phyloP scores from a whole-genome alignment of 2,797 vertebrate species.

The Sebastes oblongus region DNA sequence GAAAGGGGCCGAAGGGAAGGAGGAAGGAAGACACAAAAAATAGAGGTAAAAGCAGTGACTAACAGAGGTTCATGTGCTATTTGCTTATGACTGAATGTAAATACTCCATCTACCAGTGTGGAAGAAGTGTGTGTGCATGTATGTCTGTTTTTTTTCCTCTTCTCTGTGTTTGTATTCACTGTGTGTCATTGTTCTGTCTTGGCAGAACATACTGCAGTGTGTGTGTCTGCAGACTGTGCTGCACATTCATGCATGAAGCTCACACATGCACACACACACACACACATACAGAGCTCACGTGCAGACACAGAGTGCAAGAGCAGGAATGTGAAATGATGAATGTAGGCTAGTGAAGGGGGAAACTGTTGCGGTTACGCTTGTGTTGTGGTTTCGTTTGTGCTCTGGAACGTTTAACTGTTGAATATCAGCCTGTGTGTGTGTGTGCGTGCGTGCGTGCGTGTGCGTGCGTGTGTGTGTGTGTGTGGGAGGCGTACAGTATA shows the following conservation, averaged over 20 bases:
- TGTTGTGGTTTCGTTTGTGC: slow-evolving; percentile 41
- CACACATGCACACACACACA: background rate
- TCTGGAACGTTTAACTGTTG: slow-evolving; percentile 51
- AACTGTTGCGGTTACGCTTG: slow-evolving; percentile 37
- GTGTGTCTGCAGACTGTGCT: slow-evolving; percentile 65
- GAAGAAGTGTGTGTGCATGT: slow-evolving; percentile 10
- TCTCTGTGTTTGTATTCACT: slow-evolving; percentile 4
- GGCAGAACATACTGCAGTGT: slow-evolving; percentile 67
- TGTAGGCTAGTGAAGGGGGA: slow-evolving; percentile 19
- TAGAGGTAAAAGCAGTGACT: slow-evolving; percentile 60
- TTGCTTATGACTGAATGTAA: slow-evolving; percentile 37
- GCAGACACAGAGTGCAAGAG: slow-evolving; percentile 37
- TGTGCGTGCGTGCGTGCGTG: background rate
- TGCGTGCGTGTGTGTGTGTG: background rate
- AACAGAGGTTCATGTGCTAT: slow-evolving; percentile 28
- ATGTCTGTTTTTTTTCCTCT: background rate
- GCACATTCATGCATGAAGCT: slow-evolving; percentile 73
- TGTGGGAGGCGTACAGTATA: slow-evolving; percentile 15
- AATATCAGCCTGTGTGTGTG: slow-evolving; percentile 15
- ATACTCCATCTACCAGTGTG: slow-evolving; percentile 44
- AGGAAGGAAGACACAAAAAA: slow-evolving; percentile 33
- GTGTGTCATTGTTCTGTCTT: slow-evolving; percentile 46
- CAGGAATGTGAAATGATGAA: slow-evolving; percentile 53
- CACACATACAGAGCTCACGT: slow-evolving; percentile 22
- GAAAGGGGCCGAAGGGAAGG: slow-evolving; percentile 57